A percentile compares a stretch with the other conserved stretches of the same genome.
Evolutionary conservation across 2,113 vertebrate genomes (phyloP).

Genomic region (Egretta garzetta): DNA sequence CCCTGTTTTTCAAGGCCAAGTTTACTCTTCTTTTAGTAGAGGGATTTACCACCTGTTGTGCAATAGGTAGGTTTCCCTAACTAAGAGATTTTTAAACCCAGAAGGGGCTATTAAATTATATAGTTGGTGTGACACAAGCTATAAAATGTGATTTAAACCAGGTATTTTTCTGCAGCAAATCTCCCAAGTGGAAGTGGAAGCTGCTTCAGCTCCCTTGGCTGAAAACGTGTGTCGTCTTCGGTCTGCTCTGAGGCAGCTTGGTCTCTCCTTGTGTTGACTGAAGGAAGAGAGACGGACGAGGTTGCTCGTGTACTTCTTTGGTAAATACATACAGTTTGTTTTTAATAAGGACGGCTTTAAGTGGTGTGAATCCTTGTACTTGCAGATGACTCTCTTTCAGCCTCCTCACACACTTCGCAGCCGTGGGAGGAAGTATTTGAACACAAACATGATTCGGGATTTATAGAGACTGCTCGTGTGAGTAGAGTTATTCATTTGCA

Average conservation of each 20-base stretch:
- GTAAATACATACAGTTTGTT: neutral
- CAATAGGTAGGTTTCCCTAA: neutral
- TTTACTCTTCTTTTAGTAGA: neutral
- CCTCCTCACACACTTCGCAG: conserved; percentile 23
- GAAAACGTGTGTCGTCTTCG: neutral
- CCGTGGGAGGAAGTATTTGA: conserved; percentile 56
- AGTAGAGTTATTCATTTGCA: conserved; percentile 2
- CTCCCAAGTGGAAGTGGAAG: neutral
- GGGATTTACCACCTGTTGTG: neutral
- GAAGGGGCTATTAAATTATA: neutral
- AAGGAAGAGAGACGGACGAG: neutral
- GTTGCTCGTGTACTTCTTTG: neutral
- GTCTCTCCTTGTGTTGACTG: rapidly evolving
- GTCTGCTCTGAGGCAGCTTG: neutral
- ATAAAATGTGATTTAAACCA: conserved; percentile 1
- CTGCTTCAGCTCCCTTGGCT: neutral
- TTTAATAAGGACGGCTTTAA: neutral
- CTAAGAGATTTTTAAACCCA: neutral
- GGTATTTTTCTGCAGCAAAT: neutral
- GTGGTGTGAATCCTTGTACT: conserved; percentile 6
- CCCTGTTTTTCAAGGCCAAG: neutral
- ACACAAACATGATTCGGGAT: conserved; percentile 19
- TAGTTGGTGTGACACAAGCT: neutral
- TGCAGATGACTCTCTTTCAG: conserved; percentile 17
- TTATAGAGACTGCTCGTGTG: neutral